Percentiles rank a stretch among this genome's conserved stretches.
phyloP scores from a whole-genome alignment of 2,888 invertebrate species.

The Imbricaverruca yamaguchii region DNA sequence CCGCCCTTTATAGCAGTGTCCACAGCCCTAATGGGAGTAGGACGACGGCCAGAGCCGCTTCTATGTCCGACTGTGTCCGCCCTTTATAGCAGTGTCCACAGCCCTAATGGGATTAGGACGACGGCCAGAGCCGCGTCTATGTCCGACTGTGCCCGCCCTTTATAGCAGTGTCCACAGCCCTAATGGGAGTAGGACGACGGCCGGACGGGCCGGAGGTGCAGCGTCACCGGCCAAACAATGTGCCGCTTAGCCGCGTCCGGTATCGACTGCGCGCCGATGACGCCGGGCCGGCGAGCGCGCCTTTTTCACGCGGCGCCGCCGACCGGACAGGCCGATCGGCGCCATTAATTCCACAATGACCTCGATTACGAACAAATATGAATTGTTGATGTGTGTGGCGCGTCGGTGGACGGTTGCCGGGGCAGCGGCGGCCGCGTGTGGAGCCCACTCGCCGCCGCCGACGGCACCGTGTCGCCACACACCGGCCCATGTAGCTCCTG shows the following conservation, averaged over 20 bases:
- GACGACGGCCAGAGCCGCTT: too few relatives aligned
- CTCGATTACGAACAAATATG: neutral
- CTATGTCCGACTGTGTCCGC: too few relatives aligned
- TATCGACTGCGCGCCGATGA: neutral
- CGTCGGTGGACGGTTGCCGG: too few relatives aligned
- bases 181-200: slow-evolving; percentile 2
- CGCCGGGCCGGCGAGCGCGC: neutral
- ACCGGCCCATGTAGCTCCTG: too few relatives aligned
- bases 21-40: too few relatives aligned
- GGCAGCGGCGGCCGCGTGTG: too few relatives aligned
- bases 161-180: neutral
- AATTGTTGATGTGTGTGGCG: neutral
- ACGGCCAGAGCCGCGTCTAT: too few relatives aligned
- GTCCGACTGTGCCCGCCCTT: too few relatives aligned
- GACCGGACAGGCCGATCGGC: neutral
- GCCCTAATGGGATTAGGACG: neutral
- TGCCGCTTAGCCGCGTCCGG: neutral
- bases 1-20: too few relatives aligned
- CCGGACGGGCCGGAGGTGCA: neutral
- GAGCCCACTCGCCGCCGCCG: too few relatives aligned
- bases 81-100: neutral
- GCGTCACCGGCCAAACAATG: neutral
- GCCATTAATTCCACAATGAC: neutral
- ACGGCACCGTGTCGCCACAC: too few relatives aligned
- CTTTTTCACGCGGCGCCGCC: neutral